Evolutionary conservation across 2,113 vertebrate species (phyloP).

Genomic region (Serranochromis macrocephalus): DNA sequence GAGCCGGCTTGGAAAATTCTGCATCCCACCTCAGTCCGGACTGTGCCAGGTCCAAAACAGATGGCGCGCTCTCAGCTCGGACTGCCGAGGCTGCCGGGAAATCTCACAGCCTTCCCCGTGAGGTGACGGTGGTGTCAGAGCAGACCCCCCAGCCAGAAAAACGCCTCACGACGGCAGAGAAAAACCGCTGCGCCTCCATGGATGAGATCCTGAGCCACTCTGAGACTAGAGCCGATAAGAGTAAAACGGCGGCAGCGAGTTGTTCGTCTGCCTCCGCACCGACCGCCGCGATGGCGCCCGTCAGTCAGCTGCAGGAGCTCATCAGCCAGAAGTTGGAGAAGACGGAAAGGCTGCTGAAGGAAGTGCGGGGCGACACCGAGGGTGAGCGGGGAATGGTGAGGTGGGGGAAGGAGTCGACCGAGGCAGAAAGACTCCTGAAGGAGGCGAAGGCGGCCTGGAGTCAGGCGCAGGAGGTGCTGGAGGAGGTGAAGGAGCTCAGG

Average conservation of each 20-base stretch:
- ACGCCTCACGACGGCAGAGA: conserved; percentile 66
- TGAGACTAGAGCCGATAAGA: conserved; percentile 45
- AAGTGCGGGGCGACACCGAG: conserved; percentile 52
- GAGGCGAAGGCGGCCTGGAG: conserved; percentile 82
- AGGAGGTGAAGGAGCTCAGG: conserved; percentile 84
- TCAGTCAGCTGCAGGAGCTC: conserved; percentile 81
- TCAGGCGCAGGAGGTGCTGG: conserved; percentile 82
- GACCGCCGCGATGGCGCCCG: background rate
- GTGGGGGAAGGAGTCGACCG: conserved; percentile 59
- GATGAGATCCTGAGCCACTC: conserved; percentile 82
- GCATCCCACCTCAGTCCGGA: conserved; percentile 38
- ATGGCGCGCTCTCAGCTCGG: conserved; percentile 31
- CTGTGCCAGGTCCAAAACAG: conserved; percentile 66
- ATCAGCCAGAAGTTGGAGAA: conserved; percentile 85
- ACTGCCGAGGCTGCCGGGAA: conserved; percentile 8
- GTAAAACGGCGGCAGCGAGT: background rate
- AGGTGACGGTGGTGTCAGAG: conserved; percentile 59
- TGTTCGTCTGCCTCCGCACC: conserved; percentile 9
- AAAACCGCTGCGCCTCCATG: conserved; percentile 85
- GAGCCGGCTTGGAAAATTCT: conserved; percentile 70
- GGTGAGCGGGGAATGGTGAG: conserved; percentile 23
- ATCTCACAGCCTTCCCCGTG: conserved; percentile 66
- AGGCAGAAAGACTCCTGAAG: conserved; percentile 80
- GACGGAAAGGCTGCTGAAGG: conserved; percentile 83
- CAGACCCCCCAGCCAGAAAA: conserved; percentile 75